These are phyloP conservation scores for Diachasma alloeum DNA, from an alignment of 1,140 invertebrate species.

Conservation along the genomic window DNA sequence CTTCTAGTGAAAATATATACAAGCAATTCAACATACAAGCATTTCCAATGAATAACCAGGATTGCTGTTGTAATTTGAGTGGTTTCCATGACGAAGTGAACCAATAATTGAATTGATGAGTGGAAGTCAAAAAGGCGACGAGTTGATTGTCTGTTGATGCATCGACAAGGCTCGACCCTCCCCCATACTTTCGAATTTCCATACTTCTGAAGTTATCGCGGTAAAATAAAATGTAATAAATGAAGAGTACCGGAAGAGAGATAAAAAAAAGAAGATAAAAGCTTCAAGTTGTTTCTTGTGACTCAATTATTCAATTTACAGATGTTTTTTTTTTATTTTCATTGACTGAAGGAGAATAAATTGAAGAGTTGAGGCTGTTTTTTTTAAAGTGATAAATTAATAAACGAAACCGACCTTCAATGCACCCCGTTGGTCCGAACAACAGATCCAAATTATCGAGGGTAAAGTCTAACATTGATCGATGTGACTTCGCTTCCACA, in stretches of 20 bases:
- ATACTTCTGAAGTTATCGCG: background rate
- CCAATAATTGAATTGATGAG: background rate
- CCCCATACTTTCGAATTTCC: background rate
- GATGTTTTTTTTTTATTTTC: background rate
- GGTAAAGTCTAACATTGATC: conserved; percentile 30
- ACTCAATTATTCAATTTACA: background rate
- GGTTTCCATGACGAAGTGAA: background rate
- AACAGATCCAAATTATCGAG: conserved; percentile 45
- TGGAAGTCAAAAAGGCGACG: background rate
- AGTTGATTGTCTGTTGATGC: conserved; percentile 7
- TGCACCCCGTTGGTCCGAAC: conserved; percentile 51
- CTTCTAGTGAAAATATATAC: background rate
- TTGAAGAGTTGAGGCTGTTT: background rate
- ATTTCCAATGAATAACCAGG: background rate
- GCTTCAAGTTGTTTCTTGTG: background rate
- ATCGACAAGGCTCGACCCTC: conserved; percentile 11
- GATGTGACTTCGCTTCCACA: conserved; percentile 42
- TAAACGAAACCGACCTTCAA: conserved; percentile 51
- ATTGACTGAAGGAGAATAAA: background rate
- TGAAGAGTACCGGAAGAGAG: background rate
- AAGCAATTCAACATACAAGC: background rate
- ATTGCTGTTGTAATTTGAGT: background rate
- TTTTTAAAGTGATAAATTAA: background rate
- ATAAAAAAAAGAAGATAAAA: background rate
- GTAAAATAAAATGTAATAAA: background rate